Evolutionary conservation across 1,140 invertebrate genomes (phyloP).

Genomic region (Diorhabda elongata): DNA sequence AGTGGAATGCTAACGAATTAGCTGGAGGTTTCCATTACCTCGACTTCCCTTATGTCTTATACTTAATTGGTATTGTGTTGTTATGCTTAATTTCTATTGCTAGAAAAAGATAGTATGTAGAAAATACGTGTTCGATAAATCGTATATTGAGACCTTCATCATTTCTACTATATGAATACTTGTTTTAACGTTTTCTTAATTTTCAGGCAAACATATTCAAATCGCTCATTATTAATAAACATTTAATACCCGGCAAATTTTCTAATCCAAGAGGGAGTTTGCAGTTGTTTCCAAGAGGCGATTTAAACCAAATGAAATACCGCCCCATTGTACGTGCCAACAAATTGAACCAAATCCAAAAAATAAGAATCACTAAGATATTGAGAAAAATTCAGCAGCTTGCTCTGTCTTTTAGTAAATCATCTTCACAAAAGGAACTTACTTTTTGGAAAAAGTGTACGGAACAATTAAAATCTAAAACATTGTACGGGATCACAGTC

Average conservation of each 20-base stretch:
- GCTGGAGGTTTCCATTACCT: too few relatives aligned
- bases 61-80: too few relatives aligned
- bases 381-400: slow-evolving; percentile 13
- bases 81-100: too few relatives aligned
- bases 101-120: too few relatives aligned
- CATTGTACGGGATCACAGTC: slow-evolving; percentile 17
- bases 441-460: slow-evolving; percentile 5
- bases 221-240: not conserved
- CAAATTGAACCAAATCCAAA: slow-evolving; percentile 1
- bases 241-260: not conserved
- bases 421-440: not conserved
- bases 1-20: too few relatives aligned
- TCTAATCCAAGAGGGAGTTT: slow-evolving; percentile 10
- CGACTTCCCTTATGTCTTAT: too few relatives aligned
- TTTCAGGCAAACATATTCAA: not conserved
- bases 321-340: slow-evolving; percentile 12
- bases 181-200: too few relatives aligned
- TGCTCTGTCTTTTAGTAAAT: slow-evolving; percentile 8
- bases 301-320: slow-evolving; percentile 8
- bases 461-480: not conserved
- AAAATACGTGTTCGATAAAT: too few relatives aligned
- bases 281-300: slow-evolving; percentile 18
- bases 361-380: slow-evolving; percentile 7
- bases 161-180: too few relatives aligned
- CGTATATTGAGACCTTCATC: too few relatives aligned